phyloP scores from a whole-genome alignment of 2,113 vertebrate species.

The Rhinogobius similis region DNA sequence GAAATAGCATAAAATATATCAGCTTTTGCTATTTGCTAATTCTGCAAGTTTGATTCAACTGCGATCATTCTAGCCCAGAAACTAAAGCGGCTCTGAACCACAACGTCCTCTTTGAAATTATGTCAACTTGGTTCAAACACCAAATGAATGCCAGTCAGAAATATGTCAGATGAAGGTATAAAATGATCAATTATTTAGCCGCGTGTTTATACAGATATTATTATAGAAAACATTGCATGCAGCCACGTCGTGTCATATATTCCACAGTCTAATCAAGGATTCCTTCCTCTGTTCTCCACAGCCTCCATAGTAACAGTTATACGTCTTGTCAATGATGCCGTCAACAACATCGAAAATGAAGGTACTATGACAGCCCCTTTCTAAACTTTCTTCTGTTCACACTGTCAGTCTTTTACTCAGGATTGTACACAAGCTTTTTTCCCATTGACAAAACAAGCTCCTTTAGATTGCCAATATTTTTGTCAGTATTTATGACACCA shows the following conservation, averaged over 20 bases:
- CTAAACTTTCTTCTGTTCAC: conserved; percentile 13
- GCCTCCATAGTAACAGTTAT: conserved; percentile 76
- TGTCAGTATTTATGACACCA: conserved; percentile 32
- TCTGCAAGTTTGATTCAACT: no score
- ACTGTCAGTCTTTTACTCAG: conserved; percentile 23
- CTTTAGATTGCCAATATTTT: conserved; percentile 47
- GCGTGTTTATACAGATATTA: not conserved
- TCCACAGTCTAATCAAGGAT: not conserved
- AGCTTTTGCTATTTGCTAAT: no score
- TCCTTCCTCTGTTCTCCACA: conserved; percentile 32
- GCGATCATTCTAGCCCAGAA: no score
- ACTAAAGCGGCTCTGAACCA: not conserved
- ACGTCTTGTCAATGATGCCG: conserved; percentile 70
- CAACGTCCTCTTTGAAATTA: not conserved
- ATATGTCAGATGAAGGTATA: not conserved
- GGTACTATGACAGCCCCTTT: conserved; percentile 48
- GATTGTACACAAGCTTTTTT: conserved; percentile 1
- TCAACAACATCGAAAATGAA: conserved; percentile 71
- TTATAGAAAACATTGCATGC: not conserved
- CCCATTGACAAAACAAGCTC: conserved; percentile 36
- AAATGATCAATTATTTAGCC: not conserved
- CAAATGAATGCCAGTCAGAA: not conserved
- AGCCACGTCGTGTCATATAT: no score
- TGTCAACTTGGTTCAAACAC: not conserved
- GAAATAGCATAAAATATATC: not conserved